phyloP scores from a whole-genome alignment of 2,888 invertebrate species.

The Bellardia bayeri region DNA sequence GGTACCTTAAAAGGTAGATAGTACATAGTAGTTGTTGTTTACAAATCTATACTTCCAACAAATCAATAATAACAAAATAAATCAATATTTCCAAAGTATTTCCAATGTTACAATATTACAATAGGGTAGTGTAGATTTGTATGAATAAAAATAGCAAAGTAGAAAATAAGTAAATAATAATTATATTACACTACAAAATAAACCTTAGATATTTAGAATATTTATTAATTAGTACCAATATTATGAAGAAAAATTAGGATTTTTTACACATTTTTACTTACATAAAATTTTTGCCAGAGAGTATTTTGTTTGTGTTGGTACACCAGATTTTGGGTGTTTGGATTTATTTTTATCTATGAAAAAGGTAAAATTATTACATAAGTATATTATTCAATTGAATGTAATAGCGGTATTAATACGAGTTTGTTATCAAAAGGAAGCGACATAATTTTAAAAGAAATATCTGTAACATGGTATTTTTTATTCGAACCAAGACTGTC shows the following conservation, averaged over 20 bases:
- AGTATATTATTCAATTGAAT: conserved; percentile 8
- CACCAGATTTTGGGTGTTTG: background rate
- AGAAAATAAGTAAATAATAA: too few species aligned
- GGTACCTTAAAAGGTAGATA: too few species aligned
- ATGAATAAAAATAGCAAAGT: too few species aligned
- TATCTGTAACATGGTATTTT: background rate
- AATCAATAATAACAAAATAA: too few species aligned
- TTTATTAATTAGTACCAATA: background rate
- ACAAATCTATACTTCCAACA: too few species aligned
- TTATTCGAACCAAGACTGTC: background rate
- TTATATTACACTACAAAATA: too few species aligned
- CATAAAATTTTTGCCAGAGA: background rate
- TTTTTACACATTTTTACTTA: background rate
- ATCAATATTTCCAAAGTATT: too few species aligned
- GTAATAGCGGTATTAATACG: conserved; percentile 10
- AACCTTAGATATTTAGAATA: background rate
- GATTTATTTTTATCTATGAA: conserved; percentile 11
- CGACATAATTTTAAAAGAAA: conserved; percentile 9
- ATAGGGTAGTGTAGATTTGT: too few species aligned
- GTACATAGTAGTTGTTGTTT: too few species aligned
- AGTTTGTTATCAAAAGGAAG: conserved; percentile 13
- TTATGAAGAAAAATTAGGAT: too few species aligned
- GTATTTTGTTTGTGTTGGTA: background rate
- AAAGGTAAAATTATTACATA: background rate
- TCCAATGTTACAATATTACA: too few species aligned